Evolutionary conservation across 2,113 vertebrate species (phyloP).

Genomic region (Cephalopholis sonnerati): DNA sequence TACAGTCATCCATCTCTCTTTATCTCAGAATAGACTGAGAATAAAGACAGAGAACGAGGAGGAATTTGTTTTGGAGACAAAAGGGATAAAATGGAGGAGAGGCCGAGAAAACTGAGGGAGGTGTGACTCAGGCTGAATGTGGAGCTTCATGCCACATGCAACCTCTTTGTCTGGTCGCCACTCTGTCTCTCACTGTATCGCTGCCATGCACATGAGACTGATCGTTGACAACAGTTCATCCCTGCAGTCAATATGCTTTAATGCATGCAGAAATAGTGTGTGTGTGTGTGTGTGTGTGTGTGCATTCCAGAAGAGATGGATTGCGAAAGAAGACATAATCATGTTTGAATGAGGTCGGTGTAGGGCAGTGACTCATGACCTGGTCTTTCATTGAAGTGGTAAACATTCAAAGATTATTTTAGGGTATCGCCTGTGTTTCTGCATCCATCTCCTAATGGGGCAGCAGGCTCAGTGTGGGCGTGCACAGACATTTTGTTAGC

Average conservation of each 20-base stretch:
- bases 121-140: conserved; percentile 49
- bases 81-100: conserved; percentile 34
- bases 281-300: conserved; percentile 8
- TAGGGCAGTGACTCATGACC: conserved; percentile 35
- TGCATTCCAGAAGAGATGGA: conserved; percentile 32
- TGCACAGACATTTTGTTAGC: not conserved
- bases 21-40: conserved; percentile 26
- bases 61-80: conserved; percentile 30
- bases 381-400: not conserved
- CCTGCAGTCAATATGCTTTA: conserved; percentile 14
- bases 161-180: conserved; percentile 48
- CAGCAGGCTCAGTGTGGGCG: not conserved
- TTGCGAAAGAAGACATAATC: conserved; percentile 10
- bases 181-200: conserved; percentile 13
- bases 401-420: not conserved
- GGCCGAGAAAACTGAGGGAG: conserved; percentile 37
- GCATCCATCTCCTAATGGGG: not conserved
- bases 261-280: conserved; percentile 1
- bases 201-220: not conserved
- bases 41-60: not conserved
- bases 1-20: conserved; percentile 45
- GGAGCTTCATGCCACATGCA: conserved; percentile 41
- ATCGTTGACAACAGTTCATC: conserved; percentile 14
- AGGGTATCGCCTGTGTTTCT: not conserved
- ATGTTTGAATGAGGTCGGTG: conserved; percentile 40